Evolutionary conservation across 2,888 invertebrate species (phyloP).

Genomic region (Conchocele bisecta): DNA sequence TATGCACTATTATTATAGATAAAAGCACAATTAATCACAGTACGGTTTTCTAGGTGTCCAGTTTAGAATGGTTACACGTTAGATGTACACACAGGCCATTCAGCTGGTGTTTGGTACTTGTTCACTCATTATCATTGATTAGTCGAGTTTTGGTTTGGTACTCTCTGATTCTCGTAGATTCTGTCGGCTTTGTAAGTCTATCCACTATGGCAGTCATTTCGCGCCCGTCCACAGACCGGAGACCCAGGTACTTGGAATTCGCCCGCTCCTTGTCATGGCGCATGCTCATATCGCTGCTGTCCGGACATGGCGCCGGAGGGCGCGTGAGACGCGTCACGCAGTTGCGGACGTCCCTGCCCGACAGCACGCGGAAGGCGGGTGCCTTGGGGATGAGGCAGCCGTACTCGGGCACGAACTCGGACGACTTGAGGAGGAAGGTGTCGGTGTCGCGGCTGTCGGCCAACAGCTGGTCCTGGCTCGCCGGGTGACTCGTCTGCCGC

Average conservation of each 20-base stretch:
- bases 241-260: slow-evolving; percentile 65
- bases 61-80: too few species aligned
- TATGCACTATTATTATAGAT: too few species aligned
- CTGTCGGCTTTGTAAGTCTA: slow-evolving; percentile 65
- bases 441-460: slow-evolving; percentile 66
- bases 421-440: slow-evolving; percentile 65
- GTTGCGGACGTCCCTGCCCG: slow-evolving; percentile 66
- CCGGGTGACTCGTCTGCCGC: slow-evolving; percentile 61
- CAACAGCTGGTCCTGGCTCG: slow-evolving; percentile 67
- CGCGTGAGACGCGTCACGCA: slow-evolving; percentile 62
- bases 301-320: slow-evolving; percentile 65
- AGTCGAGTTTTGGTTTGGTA: too few species aligned
- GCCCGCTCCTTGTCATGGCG: slow-evolving; percentile 50
- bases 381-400: slow-evolving; percentile 73
- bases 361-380: slow-evolving; percentile 72
- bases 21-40: too few species aligned
- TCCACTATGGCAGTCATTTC: slow-evolving; percentile 66
- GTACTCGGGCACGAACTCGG: slow-evolving; percentile 70
- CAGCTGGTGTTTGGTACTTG: too few species aligned
- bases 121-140: too few species aligned
- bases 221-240: slow-evolving; percentile 54
- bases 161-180: slow-evolving; percentile 65
- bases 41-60: too few species aligned
- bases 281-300: slow-evolving; percentile 60
- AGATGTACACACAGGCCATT: too few species aligned